Evolutionary conservation across 1,140 invertebrate species (phyloP), one percentile per base, ranked within the genome.

Genomic region (Drosophila orosa): DNA sequence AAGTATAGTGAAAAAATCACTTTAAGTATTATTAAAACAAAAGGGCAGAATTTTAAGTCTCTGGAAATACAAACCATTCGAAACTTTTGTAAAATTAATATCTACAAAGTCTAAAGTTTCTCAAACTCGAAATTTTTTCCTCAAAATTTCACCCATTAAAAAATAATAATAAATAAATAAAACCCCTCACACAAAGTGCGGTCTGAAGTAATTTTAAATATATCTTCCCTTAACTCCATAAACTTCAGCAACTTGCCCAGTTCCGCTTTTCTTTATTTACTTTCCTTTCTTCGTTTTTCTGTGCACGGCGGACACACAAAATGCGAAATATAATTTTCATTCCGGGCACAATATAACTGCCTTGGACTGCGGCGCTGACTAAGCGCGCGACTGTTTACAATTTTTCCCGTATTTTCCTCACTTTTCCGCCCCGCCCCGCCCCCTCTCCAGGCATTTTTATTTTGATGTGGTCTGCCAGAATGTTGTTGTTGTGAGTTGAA

Each of bases 381-480:
- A 80, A 80, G 78, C 63, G 66, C 63, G 60, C 60, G 72, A 81
- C 61, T 80, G 78, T 81, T 77, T 81, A 77, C 66, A 77, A 81
- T 81, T 73, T 72, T 80, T 50, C 13, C 42, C 35, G 42, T 66
- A 66, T 66, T 74, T 44, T 47, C 44, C 35, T 40, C 56, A 29
- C 44, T 60, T 60, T 56, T 24, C 12, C 17, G 17, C 22, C 35
- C 15, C 31, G 10, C 42, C 24, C 17, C 19, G 7, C 13, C 3
- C 3, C 2, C 22, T 17, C n/a, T 48, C 25, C 10, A 0, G 24
- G 27, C n/a, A 54, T 76, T 73, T 81, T 74, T 74, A 65, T 83
- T 83, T 83, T 82, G 69, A 74, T 82, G 74, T 83, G 79, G 80
- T 78, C 58, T 61, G 58, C 63, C 57, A 67, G 63, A 52, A 72